Evolutionary conservation across 2,888 invertebrate genomes (phyloP), one percentile per base, ranked within the genome.

Genomic region (Amiota minor): DNA sequence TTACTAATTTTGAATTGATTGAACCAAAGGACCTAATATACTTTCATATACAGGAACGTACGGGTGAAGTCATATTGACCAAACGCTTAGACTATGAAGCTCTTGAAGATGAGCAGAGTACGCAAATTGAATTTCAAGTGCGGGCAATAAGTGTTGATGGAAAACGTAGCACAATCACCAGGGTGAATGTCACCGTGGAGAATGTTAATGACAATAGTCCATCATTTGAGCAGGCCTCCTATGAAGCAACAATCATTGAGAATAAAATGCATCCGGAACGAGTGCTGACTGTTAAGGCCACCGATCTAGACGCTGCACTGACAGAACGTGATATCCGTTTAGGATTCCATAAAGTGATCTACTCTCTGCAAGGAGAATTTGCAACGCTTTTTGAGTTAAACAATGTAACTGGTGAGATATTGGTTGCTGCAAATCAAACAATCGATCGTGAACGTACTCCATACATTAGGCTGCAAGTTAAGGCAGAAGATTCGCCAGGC

Each of bases 181-280:
- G 92, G 76, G 91, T 96, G 1, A 91, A 92, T 59, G 92, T 95
- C 35, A 92, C 93, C 77, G 93, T 96, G 0, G 91, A 93, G 70
- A 95, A 96, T 85, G 91, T 94, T 0, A 96, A 96, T 84, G 96
- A 96, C 83, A 95, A 96, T 86, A 91, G 92, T 75, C 96, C 96
- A 0, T 89, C 91, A 65, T 96, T 96, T 86, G 92, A 92, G 71
- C 92, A 93, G 80, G 91, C 92, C 78, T 93, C 92, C 2, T 95
- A 95, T 83, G 93, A 93, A 87, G 93, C 94, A 1, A 93, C 93
- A 56, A 91, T 95, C 1, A 85, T 93, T 2, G 95, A 96, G 88
- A 94, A 95, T 23, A 91, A 93, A 4, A 91, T 91, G 72, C 90
- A 94, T 78, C 93, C 94, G 0, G 93, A 93, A 79, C 91, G 92